A percentile compares a stretch with the other conserved stretches of the same genome.
These are phyloP conservation scores for Anguilla anguilla DNA, from an alignment of 2,797 vertebrate species.

Conservation along the genomic window DNA sequence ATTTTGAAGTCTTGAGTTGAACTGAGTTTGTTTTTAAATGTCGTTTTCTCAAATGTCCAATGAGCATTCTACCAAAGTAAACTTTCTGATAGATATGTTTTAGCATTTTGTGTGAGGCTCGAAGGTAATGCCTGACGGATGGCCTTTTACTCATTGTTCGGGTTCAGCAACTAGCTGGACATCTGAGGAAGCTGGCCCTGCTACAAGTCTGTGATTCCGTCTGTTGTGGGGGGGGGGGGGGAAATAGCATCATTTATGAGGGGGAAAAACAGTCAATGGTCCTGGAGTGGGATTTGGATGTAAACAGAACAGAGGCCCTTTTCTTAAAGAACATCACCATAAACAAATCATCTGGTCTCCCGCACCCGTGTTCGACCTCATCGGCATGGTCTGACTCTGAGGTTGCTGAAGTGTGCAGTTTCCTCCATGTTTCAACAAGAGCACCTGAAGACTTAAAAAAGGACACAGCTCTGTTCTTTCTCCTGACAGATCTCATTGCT, in stretches of 20 bases:
- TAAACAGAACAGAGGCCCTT: background rate
- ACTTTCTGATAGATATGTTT: conserved; percentile 23
- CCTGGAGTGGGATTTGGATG: background rate
- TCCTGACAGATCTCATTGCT: background rate
- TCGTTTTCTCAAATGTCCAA: background rate
- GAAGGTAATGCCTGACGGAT: conserved; percentile 57
- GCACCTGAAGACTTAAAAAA: too few relatives aligned
- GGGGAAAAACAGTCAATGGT: background rate
- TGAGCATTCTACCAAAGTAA: background rate
- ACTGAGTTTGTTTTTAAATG: background rate
- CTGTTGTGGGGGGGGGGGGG: background rate
- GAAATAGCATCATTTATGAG: background rate
- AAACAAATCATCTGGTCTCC: background rate
- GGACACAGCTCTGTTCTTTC: background rate
- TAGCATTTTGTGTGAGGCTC: conserved; percentile 51
- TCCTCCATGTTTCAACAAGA: background rate
- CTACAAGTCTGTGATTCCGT: conserved; percentile 19
- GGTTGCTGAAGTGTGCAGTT: background rate
- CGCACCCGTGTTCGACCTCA: background rate
- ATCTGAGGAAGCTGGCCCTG: conserved; percentile 35
- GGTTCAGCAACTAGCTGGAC: conserved; percentile 59
- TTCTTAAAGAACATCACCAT: background rate
- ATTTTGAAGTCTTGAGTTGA: background rate
- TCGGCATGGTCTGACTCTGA: background rate
- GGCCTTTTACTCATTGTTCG: conserved; percentile 63